A percentile compares a stretch with the other conserved stretches of the same genome.
Evolutionary conservation across 2,888 invertebrate species (phyloP).

Genomic region (Sarcophaga rosellei): DNA sequence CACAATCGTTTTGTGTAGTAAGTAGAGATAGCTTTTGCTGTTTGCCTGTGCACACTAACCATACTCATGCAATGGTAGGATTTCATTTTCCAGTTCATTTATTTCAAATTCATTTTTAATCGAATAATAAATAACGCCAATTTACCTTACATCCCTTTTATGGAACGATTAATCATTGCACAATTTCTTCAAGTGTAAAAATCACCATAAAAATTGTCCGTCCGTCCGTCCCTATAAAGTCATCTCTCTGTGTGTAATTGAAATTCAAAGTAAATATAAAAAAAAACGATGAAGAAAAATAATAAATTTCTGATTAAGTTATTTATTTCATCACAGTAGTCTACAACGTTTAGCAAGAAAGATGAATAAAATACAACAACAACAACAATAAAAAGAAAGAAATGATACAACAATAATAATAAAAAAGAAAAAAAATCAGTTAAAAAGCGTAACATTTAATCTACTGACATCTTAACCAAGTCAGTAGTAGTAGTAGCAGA

Average conservation of each 20-base stretch:
- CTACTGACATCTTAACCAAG: slow-evolving; percentile 50
- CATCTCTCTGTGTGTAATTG: background rate
- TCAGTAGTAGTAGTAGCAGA: background rate
- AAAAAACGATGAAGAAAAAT: background rate
- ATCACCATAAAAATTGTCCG: no score
- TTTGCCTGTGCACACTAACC: no score
- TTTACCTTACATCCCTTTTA: no score
- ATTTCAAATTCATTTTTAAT: no score
- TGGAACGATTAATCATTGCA: no score
- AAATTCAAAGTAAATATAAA: background rate
- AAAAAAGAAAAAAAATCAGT: background rate
- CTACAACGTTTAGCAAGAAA: slow-evolving; percentile 23
- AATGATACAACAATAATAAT: background rate
- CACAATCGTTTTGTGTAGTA: no score
- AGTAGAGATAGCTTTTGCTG: no score
- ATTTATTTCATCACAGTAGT: slow-evolving; percentile 47
- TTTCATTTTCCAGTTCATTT: no score
- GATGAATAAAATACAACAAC: slow-evolving; percentile 1
- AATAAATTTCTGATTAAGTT: slow-evolving; percentile 34
- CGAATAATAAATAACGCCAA: no score
- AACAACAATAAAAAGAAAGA: background rate
- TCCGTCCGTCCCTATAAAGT: no score
- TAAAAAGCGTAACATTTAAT: slow-evolving; percentile 47
- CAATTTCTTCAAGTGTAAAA: no score
- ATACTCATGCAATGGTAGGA: no score